A percentile compares a stretch with the other conserved stretches of the same genome.
Conservation (phyloP, 2,113 vertebrate genomes). For the Phaethornis superciliosus region DNA sequence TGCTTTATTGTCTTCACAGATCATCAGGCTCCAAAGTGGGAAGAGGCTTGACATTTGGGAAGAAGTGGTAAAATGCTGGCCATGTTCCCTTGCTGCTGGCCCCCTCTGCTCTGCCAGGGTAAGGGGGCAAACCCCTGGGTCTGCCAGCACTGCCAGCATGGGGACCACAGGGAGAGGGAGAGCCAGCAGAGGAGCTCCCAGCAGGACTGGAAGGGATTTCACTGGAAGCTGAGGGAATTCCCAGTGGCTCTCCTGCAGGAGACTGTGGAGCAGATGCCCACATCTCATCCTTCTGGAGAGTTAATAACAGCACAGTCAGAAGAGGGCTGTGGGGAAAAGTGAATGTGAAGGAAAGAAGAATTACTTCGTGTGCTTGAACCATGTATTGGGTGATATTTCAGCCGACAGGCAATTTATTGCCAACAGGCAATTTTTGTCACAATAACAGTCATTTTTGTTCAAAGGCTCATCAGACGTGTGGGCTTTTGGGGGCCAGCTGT, state of each 20-base stretch:
- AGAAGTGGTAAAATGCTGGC: neutral
- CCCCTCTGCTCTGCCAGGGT: neutral
- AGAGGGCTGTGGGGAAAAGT: neutral
- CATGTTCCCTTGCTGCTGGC: neutral
- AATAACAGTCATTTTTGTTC: too few species aligned
- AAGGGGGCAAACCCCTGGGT: neutral
- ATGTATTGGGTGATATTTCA: accelerated
- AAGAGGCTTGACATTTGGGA: neutral
- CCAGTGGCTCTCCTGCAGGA: neutral
- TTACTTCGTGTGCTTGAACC: neutral
- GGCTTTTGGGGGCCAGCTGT: neutral
- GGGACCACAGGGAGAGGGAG: neutral
- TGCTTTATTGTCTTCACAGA: neutral
- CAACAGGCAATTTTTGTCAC: too few species aligned
- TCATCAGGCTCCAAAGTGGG: neutral
- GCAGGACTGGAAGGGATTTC: neutral
- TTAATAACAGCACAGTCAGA: neutral
- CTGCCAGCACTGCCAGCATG: accelerated
- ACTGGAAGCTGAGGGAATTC: neutral
- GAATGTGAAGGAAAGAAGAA: accelerated
- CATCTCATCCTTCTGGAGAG: neutral
- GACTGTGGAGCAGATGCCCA: neutral
- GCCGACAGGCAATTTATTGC: too few species aligned
- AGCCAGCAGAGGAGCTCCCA: neutral
- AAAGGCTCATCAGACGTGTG: neutral